A percentile compares a stretch with the other conserved stretches of the same genome.
phyloP scores from a whole-genome alignment of 2,113 vertebrate species.

The Zosterops borbonicus region DNA sequence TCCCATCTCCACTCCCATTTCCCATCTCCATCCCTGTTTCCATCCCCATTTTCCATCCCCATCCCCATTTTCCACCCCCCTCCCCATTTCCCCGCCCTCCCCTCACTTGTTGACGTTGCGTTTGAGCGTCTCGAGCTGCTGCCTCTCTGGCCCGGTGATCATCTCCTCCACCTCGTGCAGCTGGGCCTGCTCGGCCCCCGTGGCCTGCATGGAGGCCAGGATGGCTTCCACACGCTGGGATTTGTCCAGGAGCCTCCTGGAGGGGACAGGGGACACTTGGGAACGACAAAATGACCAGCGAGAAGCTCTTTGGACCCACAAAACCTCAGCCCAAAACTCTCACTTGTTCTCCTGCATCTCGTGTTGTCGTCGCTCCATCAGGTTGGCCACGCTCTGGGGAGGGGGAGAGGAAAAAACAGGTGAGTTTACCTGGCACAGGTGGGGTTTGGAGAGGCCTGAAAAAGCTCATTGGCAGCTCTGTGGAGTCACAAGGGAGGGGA shows the following conservation, averaged over 20 bases:
- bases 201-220: constrained; percentile 91
- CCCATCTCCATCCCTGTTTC: too few species aligned
- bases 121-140: constrained; percentile 88
- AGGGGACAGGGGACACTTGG: accelerated
- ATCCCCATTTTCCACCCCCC: too few species aligned
- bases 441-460: not conserved
- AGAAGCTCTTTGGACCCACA: too few species aligned
- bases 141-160: constrained; percentile 90
- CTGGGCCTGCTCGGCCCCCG: constrained; percentile 84
- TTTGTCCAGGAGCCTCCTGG: constrained; percentile 91
- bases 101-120: constrained; percentile 90
- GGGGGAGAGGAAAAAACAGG: not conserved
- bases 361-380: constrained; percentile 87
- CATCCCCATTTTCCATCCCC: too few species aligned
- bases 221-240: constrained; percentile 96
- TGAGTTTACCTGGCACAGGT: accelerated
- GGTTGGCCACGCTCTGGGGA: constrained; percentile 87
- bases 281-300: accelerated
- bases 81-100: too few species aligned
- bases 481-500: not conserved
- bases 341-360: constrained; percentile 95
- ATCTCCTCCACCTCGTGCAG: constrained; percentile 96
- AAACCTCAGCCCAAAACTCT: accelerated
- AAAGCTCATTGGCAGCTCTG: too few species aligned
- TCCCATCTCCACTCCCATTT: too few species aligned